Percentiles rank a stretch among this genome's conserved stretches.
These are phyloP conservation scores for Prosapia bicincta DNA, from an alignment of 2,888 invertebrate species.

Conservation along the genomic window DNA sequence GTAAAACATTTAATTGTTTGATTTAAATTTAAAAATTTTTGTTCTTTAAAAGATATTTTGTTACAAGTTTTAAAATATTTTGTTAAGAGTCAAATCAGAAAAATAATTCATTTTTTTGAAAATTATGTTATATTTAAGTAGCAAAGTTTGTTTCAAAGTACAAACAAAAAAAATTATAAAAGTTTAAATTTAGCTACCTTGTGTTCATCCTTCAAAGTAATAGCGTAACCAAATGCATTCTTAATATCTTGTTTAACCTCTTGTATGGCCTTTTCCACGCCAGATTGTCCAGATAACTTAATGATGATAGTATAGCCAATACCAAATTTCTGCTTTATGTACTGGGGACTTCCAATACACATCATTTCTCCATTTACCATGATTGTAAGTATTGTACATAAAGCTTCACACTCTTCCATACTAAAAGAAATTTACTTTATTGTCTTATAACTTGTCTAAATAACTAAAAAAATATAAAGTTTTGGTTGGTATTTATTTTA, in stretches of 20 bases:
- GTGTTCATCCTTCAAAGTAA: slow-evolving; percentile 66
- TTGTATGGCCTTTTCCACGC: slow-evolving; percentile 7
- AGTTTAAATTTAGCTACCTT: slow-evolving; percentile 48
- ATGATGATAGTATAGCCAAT: slow-evolving; percentile 62
- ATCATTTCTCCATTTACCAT: slow-evolving; percentile 69
- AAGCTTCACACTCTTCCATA: slow-evolving; percentile 85
- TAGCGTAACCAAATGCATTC: slow-evolving; percentile 49
- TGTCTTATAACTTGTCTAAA: no score
- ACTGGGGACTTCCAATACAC: slow-evolving; percentile 69
- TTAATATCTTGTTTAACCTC: slow-evolving; percentile 27
- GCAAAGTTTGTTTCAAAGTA: neutral
- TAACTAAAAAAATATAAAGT: no score
- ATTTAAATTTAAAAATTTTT: no score
- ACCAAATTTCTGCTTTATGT: slow-evolving; percentile 67
- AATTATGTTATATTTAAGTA: neutral
- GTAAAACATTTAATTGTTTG: no score
- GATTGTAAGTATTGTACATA: slow-evolving; percentile 73
- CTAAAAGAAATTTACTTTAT: no score
- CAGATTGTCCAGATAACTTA: slow-evolving; percentile 44
- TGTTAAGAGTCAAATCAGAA: no score
- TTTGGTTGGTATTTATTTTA: no score
- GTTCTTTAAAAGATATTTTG: no score
- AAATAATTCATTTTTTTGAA: no score
- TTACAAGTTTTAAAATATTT: no score
- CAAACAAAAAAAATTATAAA: neutral